phyloP scores from a whole-genome alignment of 2,888 invertebrate species.

The Fissipunctia ypsillon region DNA sequence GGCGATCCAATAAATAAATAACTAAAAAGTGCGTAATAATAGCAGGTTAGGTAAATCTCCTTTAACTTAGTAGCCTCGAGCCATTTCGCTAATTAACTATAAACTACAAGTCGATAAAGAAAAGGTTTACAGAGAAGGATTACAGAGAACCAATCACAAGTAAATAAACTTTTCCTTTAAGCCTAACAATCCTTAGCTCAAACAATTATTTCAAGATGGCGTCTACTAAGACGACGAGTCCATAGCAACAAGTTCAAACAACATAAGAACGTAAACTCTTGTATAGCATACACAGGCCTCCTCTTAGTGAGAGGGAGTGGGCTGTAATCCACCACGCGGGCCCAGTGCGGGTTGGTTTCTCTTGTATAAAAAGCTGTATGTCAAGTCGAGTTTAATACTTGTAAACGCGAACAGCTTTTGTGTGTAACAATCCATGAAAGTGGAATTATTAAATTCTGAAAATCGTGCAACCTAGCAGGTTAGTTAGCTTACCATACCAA shows the following conservation, averaged over 20 bases:
- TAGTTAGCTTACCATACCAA: not conserved
- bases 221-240: constrained; percentile 1
- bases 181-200: constrained; percentile 12
- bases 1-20: not conserved
- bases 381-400: not conserved
- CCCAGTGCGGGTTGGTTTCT: too few relatives aligned
- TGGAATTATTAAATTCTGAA: not conserved
- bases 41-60: not conserved
- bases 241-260: constrained; percentile 14
- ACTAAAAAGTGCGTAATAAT: not conserved
- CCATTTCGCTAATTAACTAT: constrained; percentile 20
- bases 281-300: too few relatives aligned
- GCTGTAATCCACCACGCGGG: too few relatives aligned
- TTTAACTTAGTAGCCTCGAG: not conserved
- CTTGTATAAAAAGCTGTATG: not conserved
- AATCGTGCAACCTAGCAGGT: not conserved
- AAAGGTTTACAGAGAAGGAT: too few relatives aligned
- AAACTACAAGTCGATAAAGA: constrained; percentile 17
- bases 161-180: constrained; percentile 26
- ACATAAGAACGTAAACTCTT: not conserved
- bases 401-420: not conserved
- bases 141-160: constrained; percentile 12
- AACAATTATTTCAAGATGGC: constrained; percentile 47
- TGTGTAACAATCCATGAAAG: not conserved
- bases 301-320: too few relatives aligned